Evolutionary conservation across 2,888 invertebrate species (phyloP).

Genomic region (Drosophila nr. perissopoda): DNA sequence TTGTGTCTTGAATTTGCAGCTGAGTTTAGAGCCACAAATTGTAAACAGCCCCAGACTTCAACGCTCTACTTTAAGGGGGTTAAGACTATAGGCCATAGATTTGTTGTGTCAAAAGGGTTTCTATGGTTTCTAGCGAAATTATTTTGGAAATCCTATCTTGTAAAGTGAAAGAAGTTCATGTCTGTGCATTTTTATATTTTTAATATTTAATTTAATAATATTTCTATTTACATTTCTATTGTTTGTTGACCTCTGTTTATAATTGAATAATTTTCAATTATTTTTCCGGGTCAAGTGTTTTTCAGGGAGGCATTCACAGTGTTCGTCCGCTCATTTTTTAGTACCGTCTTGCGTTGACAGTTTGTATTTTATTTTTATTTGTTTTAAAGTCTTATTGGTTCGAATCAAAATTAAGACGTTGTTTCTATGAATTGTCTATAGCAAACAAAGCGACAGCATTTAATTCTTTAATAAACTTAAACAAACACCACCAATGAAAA

Average conservation of each 20-base stretch:
- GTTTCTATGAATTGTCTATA: neutral
- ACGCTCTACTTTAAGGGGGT: neutral
- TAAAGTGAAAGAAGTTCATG: neutral
- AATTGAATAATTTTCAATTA: neutral
- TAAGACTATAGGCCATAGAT: neutral
- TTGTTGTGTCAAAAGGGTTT: constrained; percentile 10
- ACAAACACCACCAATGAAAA: neutral
- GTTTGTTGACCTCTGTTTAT: neutral
- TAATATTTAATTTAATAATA: neutral
- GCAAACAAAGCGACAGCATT: neutral
- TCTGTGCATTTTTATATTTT: neutral
- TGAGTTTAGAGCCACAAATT: constrained; percentile 35
- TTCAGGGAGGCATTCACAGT: neutral
- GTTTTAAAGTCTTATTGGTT: neutral
- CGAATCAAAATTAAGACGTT: neutral
- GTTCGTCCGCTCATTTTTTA: neutral
- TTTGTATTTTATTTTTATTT: neutral
- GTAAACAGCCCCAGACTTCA: constrained; percentile 21
- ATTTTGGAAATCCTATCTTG: neutral
- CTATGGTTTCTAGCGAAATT: neutral
- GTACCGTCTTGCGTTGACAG: neutral
- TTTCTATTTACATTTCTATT: neutral
- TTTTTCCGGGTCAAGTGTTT: neutral
- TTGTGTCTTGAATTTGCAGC: constrained; percentile 36
- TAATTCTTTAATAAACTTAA: neutral